A percentile compares a stretch with the other conserved stretches of the same genome.
These are phyloP conservation scores for Xylota segnis DNA, from an alignment of 2,888 invertebrate species.

Conservation along the genomic window DNA sequence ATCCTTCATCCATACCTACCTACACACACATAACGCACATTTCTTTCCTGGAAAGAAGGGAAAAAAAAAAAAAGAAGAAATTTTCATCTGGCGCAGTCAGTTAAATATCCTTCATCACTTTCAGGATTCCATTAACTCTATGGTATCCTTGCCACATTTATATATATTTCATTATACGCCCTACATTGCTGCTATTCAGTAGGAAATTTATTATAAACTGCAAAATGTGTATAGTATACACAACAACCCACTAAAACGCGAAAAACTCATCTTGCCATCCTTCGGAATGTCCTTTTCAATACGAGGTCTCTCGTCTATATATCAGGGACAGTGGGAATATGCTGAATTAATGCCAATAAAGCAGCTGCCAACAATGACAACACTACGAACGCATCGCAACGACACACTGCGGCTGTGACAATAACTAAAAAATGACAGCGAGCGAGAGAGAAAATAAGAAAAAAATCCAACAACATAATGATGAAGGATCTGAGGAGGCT, in stretches of 20 bases:
- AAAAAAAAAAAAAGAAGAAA: constrained; percentile 32
- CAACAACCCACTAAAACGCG: constrained; percentile 28
- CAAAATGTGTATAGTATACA: constrained; percentile 25
- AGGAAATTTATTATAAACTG: constrained; percentile 67
- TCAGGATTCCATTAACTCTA: constrained; percentile 74
- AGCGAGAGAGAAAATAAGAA: neutral
- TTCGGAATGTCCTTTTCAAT: constrained; percentile 72
- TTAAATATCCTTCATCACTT: constrained; percentile 72
- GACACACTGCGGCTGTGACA: constrained; percentile 44
- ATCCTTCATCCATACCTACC: constrained; percentile 1
- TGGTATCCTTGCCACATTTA: constrained; percentile 59
- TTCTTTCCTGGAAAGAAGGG: constrained; percentile 34
- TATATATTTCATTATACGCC: constrained; percentile 53
- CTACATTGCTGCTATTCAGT: constrained; percentile 59
- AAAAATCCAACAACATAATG: constrained; percentile 9
- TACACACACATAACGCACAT: constrained; percentile 50
- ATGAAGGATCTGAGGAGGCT: neutral
- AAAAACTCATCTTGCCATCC: constrained; percentile 49
- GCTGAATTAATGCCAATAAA: constrained; percentile 73
- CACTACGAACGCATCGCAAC: constrained; percentile 46
- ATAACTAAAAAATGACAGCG: constrained; percentile 14
- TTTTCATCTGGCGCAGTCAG: constrained; percentile 71
- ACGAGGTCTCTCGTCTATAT: constrained; percentile 18
- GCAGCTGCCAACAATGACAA: constrained; percentile 64
- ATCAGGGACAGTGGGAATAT: constrained; percentile 58